A percentile compares a stretch with the other conserved stretches of the same genome.
Evolutionary conservation across 1,140 invertebrate species (phyloP).

Genomic region (Phenacoccus solenopsis): DNA sequence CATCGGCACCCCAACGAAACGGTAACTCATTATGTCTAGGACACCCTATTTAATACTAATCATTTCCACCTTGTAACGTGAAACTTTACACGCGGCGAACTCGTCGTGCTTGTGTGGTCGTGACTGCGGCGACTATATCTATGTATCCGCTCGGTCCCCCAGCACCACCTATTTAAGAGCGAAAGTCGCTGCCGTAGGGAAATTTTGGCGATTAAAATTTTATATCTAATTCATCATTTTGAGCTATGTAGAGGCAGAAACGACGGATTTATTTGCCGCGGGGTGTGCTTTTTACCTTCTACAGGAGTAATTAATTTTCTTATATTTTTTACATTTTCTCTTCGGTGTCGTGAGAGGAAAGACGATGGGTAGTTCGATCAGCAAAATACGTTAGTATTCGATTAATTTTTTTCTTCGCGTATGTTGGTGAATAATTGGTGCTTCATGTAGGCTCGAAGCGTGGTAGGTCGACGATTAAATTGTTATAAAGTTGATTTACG

Average conservation of each 20-base stretch:
- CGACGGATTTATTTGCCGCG: too few relatives aligned
- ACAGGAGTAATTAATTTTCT: background rate
- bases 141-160: background rate
- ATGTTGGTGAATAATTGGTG: background rate
- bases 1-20: background rate
- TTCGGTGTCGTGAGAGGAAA: too few relatives aligned
- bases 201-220: background rate
- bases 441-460: background rate
- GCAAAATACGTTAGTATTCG: too few relatives aligned
- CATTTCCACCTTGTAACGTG: background rate
- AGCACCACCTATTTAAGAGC: background rate
- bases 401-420: too few relatives aligned
- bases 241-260: background rate
- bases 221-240: background rate
- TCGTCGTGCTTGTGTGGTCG: too few relatives aligned
- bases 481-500: slow-evolving; percentile 2
- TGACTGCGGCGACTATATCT: too few relatives aligned
- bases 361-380: too few relatives aligned
- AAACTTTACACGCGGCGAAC: background rate
- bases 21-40: too few relatives aligned
- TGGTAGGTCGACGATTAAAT: background rate
- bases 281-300: background rate
- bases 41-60: background rate
- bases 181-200: background rate
- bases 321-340: background rate